phyloP scores from a whole-genome alignment of 2,113 vertebrate species.

The Anseranas semipalmata region DNA sequence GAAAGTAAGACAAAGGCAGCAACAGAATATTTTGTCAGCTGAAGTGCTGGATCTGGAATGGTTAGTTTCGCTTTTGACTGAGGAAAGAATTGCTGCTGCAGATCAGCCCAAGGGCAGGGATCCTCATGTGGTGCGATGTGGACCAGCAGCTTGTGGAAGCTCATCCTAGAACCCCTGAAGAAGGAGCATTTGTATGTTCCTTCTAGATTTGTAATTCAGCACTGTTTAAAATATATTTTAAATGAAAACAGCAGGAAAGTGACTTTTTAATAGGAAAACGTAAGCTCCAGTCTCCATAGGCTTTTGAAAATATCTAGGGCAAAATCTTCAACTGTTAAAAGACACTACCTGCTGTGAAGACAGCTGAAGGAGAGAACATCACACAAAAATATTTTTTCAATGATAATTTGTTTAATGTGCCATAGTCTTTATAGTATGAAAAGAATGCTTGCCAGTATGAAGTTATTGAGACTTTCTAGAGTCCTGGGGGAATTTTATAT shows the following conservation, averaged over 20 bases:
- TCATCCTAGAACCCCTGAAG: neutral
- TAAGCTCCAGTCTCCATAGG: neutral
- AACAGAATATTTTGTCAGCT: neutral
- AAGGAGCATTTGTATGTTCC: neutral
- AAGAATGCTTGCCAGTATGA: neutral
- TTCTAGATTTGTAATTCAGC: neutral
- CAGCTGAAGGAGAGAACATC: neutral
- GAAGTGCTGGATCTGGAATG: neutral
- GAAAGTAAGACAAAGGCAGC: neutral
- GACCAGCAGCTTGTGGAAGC: neutral
- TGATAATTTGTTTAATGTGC: neutral
- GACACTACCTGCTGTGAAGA: neutral
- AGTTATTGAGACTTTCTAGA: neutral
- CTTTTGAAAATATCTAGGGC: neutral
- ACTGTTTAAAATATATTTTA: neutral
- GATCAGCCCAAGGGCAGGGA: neutral
- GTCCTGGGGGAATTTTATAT: neutral
- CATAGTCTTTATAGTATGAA: neutral
- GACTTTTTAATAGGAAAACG: neutral
- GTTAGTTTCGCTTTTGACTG: neutral
- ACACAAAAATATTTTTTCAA: neutral
- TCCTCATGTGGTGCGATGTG: rapidly evolving
- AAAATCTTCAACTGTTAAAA: neutral
- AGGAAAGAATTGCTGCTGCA: neutral
- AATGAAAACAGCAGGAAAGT: neutral